phyloP scores from a whole-genome alignment of 1,140 invertebrate species.

The Drosophila pachea region DNA sequence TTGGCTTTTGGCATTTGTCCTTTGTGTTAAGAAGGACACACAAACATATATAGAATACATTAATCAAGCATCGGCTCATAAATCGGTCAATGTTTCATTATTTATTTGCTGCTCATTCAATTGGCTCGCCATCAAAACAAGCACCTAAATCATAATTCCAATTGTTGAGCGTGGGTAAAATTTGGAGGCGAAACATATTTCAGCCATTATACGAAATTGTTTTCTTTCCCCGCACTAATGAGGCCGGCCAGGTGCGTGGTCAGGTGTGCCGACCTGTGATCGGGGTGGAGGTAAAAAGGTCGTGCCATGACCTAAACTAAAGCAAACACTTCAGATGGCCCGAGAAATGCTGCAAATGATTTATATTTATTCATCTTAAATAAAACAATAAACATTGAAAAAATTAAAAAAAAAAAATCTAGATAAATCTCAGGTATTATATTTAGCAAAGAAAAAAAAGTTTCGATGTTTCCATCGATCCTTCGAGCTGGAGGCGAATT shows the following conservation, averaged over 20 bases:
- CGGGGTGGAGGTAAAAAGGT: no score
- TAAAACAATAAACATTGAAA: no score
- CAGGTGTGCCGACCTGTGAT: constrained; percentile 7
- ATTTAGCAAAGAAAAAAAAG: no score
- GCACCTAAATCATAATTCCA: constrained; percentile 65
- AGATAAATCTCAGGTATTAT: no score
- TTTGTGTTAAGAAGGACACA: constrained; percentile 40
- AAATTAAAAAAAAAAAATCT: no score
- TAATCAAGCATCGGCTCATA: constrained; percentile 55
- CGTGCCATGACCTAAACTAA: no score
- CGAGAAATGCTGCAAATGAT: no score
- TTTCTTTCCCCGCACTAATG: constrained; percentile 12
- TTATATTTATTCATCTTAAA: no score
- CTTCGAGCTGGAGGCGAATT: no score
- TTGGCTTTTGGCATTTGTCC: constrained; percentile 28
- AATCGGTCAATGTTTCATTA: constrained; percentile 48
- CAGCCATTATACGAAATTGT: constrained; percentile 24
- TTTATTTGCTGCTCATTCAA: constrained; percentile 53
- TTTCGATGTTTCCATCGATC: no score
- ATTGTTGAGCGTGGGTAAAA: constrained; percentile 50
- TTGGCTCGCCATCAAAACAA: constrained; percentile 58
- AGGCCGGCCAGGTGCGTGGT: constrained; percentile 7
- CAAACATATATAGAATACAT: constrained; percentile 19
- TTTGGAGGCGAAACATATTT: constrained; percentile 16
- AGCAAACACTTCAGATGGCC: no score